Base-by-base conservation (phyloP, 1,140 invertebrate genomes). In the Drosophila sucinea region DNA sequence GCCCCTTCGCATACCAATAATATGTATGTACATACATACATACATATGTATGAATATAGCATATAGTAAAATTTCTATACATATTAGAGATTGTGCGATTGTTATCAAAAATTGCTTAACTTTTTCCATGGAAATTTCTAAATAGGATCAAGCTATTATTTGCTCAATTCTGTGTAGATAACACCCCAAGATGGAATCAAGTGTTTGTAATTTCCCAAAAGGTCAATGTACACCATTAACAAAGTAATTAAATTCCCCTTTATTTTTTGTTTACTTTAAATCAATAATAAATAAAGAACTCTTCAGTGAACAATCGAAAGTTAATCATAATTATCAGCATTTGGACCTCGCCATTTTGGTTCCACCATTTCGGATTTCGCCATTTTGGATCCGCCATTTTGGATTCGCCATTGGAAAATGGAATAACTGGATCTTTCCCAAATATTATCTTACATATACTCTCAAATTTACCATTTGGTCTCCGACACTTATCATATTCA, bases 391-490 rank as follows among this genome's bases (percentile, higher is more conserved):
- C 17, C 17, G 17, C 17, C 17, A 17, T 17, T 17, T 17, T 17
- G 17, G 17, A 17, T 17, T 17, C 17, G 17, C 17, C 17, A 17
- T 17, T 17, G 17, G 17, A 17, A 17, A 17, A 17, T 17, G 17
- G 17, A 17, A 17, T 17, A 17, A 17, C 17, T 17, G 17, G 17
- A 17, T 17, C 17, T 17, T 17, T 17, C 17, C 17, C 17, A 17
- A 17, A 47, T 2, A 47, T 4, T 23, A 23, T 23, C 17, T 47
- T 23, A 7, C 3, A 47, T 23, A 6, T 57, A 33, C 27, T 6
- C 30, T 25, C 11, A 63, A 66, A 79, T 76, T 83, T 41, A 3
- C 35, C 11, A 79, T 57, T 44, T 51, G 61, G 71, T 6, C 75
- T 57, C 32, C 40, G 55, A 67, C 25, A 58, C 51, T 41, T 35